phyloP scores from a whole-genome alignment of 1,140 invertebrate species.

The Pogonomyrmex barbatus region DNA sequence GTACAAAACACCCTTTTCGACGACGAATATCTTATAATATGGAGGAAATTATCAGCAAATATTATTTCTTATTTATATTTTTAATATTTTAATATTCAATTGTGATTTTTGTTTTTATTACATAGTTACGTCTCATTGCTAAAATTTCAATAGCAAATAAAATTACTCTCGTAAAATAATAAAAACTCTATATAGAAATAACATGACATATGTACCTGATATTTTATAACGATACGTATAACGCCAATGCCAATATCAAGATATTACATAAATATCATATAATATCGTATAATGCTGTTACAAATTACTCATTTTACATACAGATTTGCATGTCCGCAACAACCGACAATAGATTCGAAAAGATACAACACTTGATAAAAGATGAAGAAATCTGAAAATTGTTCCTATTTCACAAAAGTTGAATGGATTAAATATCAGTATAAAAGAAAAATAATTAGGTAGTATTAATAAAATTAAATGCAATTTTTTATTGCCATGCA shows the following conservation, averaged over 20 bases:
- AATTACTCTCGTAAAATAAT: slow-evolving; percentile 21
- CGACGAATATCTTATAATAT: slow-evolving; percentile 9
- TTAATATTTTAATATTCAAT: not conserved
- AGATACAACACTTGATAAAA: slow-evolving; percentile 10
- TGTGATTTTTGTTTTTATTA: not conserved
- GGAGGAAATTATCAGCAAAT: not conserved
- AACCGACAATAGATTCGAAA: slow-evolving; percentile 24
- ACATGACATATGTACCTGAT: not conserved
- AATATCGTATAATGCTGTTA: slow-evolving; percentile 32
- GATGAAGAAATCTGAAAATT: not conserved
- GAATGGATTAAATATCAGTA: not conserved
- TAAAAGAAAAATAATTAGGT: not conserved
- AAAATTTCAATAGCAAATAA: not conserved
- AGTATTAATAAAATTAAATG: not conserved
- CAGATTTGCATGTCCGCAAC: slow-evolving; percentile 16
- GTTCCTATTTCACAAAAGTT: not conserved
- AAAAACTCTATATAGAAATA: slow-evolving; percentile 11
- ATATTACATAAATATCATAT: not conserved
- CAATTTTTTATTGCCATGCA: not conserved
- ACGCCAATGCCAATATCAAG: slow-evolving; percentile 18
- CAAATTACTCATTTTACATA: slow-evolving; percentile 24
- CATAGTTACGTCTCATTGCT: not conserved
- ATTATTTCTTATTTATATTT: not conserved
- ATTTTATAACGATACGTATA: not conserved
- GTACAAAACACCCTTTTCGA: not conserved